phyloP scores from a whole-genome alignment of 2,888 invertebrate species.

The Spisula solida region DNA sequence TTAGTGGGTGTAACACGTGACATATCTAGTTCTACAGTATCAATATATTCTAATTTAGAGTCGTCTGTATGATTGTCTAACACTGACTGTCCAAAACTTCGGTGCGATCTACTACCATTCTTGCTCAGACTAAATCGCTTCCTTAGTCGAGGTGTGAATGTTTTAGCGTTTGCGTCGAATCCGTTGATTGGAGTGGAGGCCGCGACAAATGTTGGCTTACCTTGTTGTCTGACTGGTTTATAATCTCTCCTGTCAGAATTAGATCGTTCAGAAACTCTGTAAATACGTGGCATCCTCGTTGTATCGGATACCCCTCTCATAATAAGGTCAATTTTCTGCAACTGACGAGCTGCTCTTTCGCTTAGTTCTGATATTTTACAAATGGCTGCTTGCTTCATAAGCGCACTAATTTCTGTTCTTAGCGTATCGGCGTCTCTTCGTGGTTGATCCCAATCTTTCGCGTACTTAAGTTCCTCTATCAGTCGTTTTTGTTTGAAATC shows the following conservation, averaged over 20 bases:
- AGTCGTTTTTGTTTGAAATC: conserved; percentile 57
- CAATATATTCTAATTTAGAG: conserved; percentile 60
- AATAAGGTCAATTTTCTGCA: conserved; percentile 68
- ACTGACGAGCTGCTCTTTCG: conserved; percentile 61
- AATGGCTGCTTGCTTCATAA: conserved; percentile 67
- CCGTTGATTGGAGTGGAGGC: conserved; percentile 64
- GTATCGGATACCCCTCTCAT: conserved; percentile 62
- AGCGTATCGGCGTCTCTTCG: conserved; percentile 60
- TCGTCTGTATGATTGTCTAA: conserved; percentile 65
- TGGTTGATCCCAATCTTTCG: conserved; percentile 59
- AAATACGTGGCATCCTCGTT: conserved; percentile 64
- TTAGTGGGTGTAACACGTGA: conserved; percentile 49
- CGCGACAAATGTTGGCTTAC: conserved; percentile 57
- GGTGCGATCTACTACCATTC: neutral
- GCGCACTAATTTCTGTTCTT: conserved; percentile 54
- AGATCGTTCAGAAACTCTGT: conserved; percentile 61
- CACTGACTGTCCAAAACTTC: conserved; percentile 28
- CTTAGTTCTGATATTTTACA: conserved; percentile 60
- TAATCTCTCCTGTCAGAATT: conserved; percentile 36
- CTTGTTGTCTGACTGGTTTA: conserved; percentile 18
- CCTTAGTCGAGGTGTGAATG: conserved; percentile 27
- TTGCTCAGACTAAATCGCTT: conserved; percentile 31
- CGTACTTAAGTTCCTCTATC: conserved; percentile 58
- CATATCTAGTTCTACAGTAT: conserved; percentile 59
- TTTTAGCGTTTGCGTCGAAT: conserved; percentile 42